Evolutionary conservation across 2,113 vertebrate genomes (phyloP), one percentile per base, ranked within the genome.

Genomic region (Fregetta grallaria): DNA sequence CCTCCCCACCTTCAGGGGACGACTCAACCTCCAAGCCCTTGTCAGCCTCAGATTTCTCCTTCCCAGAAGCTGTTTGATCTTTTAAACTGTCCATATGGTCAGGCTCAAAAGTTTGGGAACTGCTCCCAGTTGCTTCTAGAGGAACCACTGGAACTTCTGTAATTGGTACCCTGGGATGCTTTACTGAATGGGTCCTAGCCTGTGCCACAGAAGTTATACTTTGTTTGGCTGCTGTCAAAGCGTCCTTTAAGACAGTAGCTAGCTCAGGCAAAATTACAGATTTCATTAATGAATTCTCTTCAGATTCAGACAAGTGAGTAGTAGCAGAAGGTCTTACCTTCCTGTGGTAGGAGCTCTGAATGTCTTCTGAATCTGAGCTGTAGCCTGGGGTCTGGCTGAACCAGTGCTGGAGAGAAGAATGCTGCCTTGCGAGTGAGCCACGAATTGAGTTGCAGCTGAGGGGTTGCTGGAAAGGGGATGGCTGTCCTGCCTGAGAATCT

Each of bases 291-390:
- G 94, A 94, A 88, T 82, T 94, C 77, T 76, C 94, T 76, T 94
- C 94, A 79, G 75, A 93, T 75, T 96, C 94, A 13, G 95, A 96
- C 42, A 91, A 88, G 88, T 66, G 52, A 92, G 93, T 32, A 92
- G 73, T n/a, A 92, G 89, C 30, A 94, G 96, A 85, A 91, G 95
- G 94, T 90, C 94, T 97, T 95, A 95, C 93, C 75, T 95, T 95
- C 95, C 77, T 92, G 86, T 56, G 53, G 77, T 52, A 95, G 93
- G 55, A 95, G 50, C 56, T 92, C 38, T 96, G 88, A 85, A 56
- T 42, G 53, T 95, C 96, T 86, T 97, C 97, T 87, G 96, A 97
- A 86, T 96, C 93, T 96, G 96, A 97, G 86, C 85, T 97, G 96
- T 38, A 70, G 68, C 90, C 89, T 88, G 90, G 63, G 55, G 59